Conservation (phyloP, 2,888 invertebrate genomes). For the Parochlus steinenii region DNA sequence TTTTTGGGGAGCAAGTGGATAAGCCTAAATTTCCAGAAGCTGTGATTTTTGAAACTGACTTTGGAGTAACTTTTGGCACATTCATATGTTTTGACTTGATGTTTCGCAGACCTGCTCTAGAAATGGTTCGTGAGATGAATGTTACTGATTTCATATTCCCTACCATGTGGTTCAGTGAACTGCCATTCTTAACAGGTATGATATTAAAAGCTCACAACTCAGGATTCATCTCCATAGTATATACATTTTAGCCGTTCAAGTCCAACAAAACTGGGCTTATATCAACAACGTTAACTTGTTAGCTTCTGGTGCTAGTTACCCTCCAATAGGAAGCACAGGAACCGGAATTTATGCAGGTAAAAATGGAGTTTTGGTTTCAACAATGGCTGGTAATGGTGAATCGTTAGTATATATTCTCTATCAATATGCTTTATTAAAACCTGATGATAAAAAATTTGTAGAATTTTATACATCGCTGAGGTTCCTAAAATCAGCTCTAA, state of each 20-base stretch:
- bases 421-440: conserved; percentile 19
- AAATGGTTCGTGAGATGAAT: conserved; percentile 26
- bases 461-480: conserved; percentile 8
- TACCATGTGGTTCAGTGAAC: conserved; percentile 66
- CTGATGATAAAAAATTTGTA: conserved; percentile 6
- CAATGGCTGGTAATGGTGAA: conserved; percentile 31
- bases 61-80: conserved; percentile 63
- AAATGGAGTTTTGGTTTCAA: conserved; percentile 23
- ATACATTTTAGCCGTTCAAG: conserved; percentile 41
- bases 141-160: conserved; percentile 40
- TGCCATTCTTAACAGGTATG: conserved; percentile 58
- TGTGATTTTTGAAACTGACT: conserved; percentile 52
- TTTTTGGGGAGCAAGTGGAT: conserved; percentile 36
- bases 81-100: conserved; percentile 73
- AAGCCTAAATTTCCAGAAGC: conserved; percentile 35
- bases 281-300: conserved; percentile 50
- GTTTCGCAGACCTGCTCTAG: conserved; percentile 50
- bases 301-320: conserved; percentile 51
- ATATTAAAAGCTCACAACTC: too few relatives aligned
- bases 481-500: conserved; percentile 7
- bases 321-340: conserved; percentile 44
- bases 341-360: conserved; percentile 55
- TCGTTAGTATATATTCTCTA: conserved; percentile 26
- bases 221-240: too few relatives aligned
- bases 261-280: conserved; percentile 53